Evolutionary conservation across 2,888 invertebrate species (phyloP).

Genomic region (Tineola bisselliella): DNA sequence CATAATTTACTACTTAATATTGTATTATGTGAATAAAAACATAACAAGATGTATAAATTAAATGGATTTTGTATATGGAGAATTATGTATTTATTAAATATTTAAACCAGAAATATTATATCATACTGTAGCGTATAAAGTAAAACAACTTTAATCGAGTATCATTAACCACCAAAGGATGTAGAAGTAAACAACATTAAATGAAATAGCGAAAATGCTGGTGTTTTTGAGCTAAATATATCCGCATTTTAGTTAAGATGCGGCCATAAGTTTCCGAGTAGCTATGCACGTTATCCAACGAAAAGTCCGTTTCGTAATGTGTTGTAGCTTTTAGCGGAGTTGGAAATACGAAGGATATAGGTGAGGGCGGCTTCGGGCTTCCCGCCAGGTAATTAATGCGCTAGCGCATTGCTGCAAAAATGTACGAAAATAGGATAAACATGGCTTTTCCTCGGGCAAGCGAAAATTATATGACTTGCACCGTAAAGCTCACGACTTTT

Average conservation of each 20-base stretch:
- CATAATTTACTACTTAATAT: neutral
- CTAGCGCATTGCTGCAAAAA: slow-evolving; percentile 27
- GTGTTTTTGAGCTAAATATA: neutral
- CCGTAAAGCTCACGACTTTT: neutral
- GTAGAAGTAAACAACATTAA: neutral
- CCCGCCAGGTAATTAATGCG: slow-evolving; percentile 25
- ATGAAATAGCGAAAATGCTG: neutral
- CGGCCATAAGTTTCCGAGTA: slow-evolving; percentile 6
- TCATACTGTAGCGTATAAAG: too few species aligned
- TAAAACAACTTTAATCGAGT: neutral
- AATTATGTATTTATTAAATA: too few species aligned
- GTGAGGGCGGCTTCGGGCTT: slow-evolving; percentile 6
- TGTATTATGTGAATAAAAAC: neutral
- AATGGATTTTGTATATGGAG: too few species aligned
- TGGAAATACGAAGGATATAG: slow-evolving; percentile 10
- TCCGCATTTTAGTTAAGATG: slow-evolving; percentile 4
- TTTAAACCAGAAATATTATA: too few species aligned
- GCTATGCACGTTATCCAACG: slow-evolving; percentile 16
- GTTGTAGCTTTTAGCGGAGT: slow-evolving; percentile 25
- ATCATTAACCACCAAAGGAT: neutral
- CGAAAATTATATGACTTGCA: neutral
- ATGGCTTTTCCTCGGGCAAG: neutral
- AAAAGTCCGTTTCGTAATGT: slow-evolving; percentile 22
- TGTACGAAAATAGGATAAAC: slow-evolving; percentile 15
- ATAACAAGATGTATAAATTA: too few species aligned